Evolutionary conservation across 2,888 invertebrate species (phyloP).

Genomic region (Ormyrus pomaceus): DNA sequence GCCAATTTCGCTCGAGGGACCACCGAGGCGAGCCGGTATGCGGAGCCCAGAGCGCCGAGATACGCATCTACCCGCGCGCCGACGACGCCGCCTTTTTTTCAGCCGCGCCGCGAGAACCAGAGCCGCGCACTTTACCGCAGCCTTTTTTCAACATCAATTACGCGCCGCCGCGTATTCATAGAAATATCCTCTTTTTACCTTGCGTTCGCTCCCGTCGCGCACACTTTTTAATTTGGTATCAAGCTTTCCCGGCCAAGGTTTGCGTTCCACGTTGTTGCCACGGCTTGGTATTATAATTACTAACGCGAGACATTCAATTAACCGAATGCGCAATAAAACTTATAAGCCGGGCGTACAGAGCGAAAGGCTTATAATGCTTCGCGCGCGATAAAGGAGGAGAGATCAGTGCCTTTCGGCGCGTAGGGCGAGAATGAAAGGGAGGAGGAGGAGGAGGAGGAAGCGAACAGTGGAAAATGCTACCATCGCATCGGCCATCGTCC

Average conservation of each 20-base stretch:
- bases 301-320: too few species aligned
- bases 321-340: too few species aligned
- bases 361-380: neutral
- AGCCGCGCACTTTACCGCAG: conserved; percentile 16
- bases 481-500: conserved; percentile 19
- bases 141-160: neutral
- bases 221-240: too few species aligned
- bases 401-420: conserved; percentile 45
- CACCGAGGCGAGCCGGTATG: neutral
- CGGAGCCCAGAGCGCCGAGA: conserved; percentile 37
- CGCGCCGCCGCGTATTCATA: too few species aligned
- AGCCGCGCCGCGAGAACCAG: neutral
- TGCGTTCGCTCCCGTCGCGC: too few species aligned
- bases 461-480: conserved; percentile 41
- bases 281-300: too few species aligned
- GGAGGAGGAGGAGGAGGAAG: conserved; percentile 19
- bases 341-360: too few species aligned
- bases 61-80: conserved; percentile 16
- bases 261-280: too few species aligned
- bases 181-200: too few species aligned
- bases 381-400: conserved; percentile 34
- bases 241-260: too few species aligned
- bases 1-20: conserved; percentile 45
- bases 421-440: neutral
- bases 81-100: neutral